phyloP scores from a whole-genome alignment of 2,888 invertebrate species.

The Leptinotarsa tumamoca region DNA sequence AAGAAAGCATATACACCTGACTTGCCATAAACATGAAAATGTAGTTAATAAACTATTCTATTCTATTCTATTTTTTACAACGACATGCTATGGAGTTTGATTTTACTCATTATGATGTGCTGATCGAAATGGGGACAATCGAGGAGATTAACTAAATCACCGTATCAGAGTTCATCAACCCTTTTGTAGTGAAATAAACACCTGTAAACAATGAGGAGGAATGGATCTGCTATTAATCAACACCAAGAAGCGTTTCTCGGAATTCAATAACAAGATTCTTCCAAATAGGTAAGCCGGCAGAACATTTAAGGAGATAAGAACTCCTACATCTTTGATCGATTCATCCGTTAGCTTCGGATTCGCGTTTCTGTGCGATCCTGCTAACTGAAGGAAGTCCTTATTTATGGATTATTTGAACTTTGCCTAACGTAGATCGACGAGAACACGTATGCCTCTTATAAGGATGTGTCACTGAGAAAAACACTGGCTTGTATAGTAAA shows the following conservation, averaged over 20 bases:
- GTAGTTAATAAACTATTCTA: too few relatives aligned
- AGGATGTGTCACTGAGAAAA: slow-evolving; percentile 45
- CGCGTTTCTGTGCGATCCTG: slow-evolving; percentile 21
- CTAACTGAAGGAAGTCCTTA: slow-evolving; percentile 52
- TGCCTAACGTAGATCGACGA: slow-evolving; percentile 47
- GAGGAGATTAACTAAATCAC: not conserved
- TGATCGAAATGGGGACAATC: not conserved
- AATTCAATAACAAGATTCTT: slow-evolving; percentile 43
- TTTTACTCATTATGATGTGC: too few relatives aligned
- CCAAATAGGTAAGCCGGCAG: slow-evolving; percentile 41
- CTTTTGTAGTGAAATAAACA: slow-evolving; percentile 18
- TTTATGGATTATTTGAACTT: slow-evolving; percentile 56
- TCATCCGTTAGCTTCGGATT: slow-evolving; percentile 47
- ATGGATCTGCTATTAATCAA: slow-evolving; percentile 41
- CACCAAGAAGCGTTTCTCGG: slow-evolving; percentile 38
- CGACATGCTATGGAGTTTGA: too few relatives aligned
- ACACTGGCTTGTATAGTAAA: slow-evolving; percentile 49
- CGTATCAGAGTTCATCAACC: not conserved
- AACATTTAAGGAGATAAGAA: slow-evolving; percentile 51
- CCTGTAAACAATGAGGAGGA: slow-evolving; percentile 42
- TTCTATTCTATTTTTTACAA: too few relatives aligned
- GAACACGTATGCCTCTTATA: slow-evolving; percentile 41
- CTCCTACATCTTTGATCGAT: slow-evolving; percentile 52
- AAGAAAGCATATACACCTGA: too few relatives aligned
- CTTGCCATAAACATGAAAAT: too few relatives aligned